Base-by-base conservation (phyloP, 2,113 vertebrate genomes). In the Gadus macrocephalus region DNA sequence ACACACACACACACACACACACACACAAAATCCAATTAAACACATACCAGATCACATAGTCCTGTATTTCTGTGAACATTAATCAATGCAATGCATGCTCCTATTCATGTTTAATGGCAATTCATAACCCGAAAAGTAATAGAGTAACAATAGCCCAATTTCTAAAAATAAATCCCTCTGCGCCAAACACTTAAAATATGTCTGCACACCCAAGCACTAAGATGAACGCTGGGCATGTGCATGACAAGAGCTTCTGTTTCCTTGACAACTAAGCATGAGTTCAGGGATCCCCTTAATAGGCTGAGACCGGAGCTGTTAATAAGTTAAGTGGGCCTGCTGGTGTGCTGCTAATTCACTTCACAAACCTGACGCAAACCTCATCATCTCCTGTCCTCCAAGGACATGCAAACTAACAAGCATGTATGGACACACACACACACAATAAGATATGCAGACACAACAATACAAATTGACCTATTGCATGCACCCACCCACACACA, bases 351-450 rank as follows among this genome's bases (percentile, higher is more conserved):
- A 17, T 58, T n/a, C 55, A n/a, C 55, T n/a, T 17, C 15, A 58
- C 9, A n/a, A 58, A 58, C n/a, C 14, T 17, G 55, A 58, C 55
- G 15, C n/a, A n/a, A 58, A 58, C 15, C 55, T 58, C 5, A n/a
- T 7, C 14, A n/a, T 58, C 55, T 58, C 15, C 3, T 58, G 55
- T n/a, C 15, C 55, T 66, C 25, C 3, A 38, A 77, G 66, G 66
- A 25, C 25, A 71, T 66, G 2, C 64, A 56, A 19, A 5, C 61
- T 68, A 63, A 70, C n/a, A 68, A 62, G 62, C 77, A 49, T 49
- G 42, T 9, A 49, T 14, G 12, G 9, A 14, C 35, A 28, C 16
- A 63, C 62, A 28, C 16, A 63, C 62, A 20, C 1, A 11, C 64
- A 65, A 19, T 25, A 25, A 71, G 66, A 3, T 60, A 55, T 19